phyloP scores from a whole-genome alignment of 2,113 vertebrate genomes.

The Struthio camelus region DNA sequence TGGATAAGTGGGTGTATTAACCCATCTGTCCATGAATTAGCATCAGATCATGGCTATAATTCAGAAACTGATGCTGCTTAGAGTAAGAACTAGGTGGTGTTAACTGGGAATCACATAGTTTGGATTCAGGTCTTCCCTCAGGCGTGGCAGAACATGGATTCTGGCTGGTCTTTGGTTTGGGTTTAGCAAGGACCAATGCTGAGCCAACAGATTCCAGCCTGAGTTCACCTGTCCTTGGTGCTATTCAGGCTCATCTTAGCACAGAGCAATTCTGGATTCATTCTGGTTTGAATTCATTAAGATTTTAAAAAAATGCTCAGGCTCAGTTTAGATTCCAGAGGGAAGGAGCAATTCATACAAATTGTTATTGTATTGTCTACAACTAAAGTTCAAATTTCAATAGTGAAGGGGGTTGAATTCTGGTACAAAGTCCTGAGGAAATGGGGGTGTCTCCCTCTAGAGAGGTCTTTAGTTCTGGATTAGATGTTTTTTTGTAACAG shows the following conservation, averaged over 20 bases:
- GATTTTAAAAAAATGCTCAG: background rate
- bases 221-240: background rate
- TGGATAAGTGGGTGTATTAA: too few species aligned
- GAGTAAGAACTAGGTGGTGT: too few species aligned
- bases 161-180: background rate
- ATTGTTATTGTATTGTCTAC: background rate
- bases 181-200: background rate
- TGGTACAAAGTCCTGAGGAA: background rate
- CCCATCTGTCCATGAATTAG: too few species aligned
- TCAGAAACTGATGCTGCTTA: too few species aligned
- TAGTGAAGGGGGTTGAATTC: background rate
- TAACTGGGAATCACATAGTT: too few species aligned
- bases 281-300: background rate
- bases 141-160: background rate
- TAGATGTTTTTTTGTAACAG: background rate
- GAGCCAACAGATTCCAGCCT: background rate
- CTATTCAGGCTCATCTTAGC: background rate
- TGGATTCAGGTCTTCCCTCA: background rate
- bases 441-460: fast-evolving
- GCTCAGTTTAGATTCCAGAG: background rate
- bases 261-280: background rate
- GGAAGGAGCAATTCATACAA: background rate
- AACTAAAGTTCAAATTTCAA: background rate
- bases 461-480: background rate
- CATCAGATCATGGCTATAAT: too few species aligned